These are phyloP conservation scores for Autographa gamma DNA, from an alignment of 2,888 invertebrate species.

Conservation along the genomic window DNA sequence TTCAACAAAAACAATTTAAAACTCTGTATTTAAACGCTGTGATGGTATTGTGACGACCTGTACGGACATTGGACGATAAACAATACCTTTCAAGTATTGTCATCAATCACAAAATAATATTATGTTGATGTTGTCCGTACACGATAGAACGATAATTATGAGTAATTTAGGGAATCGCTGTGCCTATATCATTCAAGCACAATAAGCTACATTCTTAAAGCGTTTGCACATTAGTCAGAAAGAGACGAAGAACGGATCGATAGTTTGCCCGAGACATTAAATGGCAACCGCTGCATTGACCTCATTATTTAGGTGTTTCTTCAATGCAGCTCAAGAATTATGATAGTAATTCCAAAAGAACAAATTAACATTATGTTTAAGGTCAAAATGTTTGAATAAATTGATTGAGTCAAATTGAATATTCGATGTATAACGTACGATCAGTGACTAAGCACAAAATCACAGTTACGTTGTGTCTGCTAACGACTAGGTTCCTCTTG, in stretches of 20 bases:
- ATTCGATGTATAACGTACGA: not conserved
- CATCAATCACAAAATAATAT: slow-evolving; percentile 25
- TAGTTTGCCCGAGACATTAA: slow-evolving; percentile 86
- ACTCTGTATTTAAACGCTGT: not conserved
- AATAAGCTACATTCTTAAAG: slow-evolving; percentile 58
- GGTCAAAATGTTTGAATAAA: not conserved
- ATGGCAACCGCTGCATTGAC: slow-evolving; percentile 87
- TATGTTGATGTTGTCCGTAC: slow-evolving; percentile 11
- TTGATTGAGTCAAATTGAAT: not conserved
- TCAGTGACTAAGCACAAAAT: slow-evolving; percentile 10
- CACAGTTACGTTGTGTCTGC: slow-evolving; percentile 27
- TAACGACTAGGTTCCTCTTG: slow-evolving; percentile 46
- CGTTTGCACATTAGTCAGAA: slow-evolving; percentile 80
- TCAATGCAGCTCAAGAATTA: slow-evolving; percentile 65
- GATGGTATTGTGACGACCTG: slow-evolving; percentile 8
- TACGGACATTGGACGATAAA: slow-evolving; percentile 8
- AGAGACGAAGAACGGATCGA: slow-evolving; percentile 86
- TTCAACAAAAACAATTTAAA: slow-evolving; percentile 34
- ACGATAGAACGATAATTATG: slow-evolving; percentile 21
- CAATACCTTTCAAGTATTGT: not conserved
- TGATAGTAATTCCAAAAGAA: slow-evolving; percentile 50
- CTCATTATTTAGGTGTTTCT: slow-evolving; percentile 85
- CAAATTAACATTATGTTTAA: not conserved
- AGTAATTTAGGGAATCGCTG: slow-evolving; percentile 34
- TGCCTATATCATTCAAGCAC: slow-evolving; percentile 32